phyloP scores from a whole-genome alignment of 2,113 vertebrate species.

The Plestiodon gilberti region DNA sequence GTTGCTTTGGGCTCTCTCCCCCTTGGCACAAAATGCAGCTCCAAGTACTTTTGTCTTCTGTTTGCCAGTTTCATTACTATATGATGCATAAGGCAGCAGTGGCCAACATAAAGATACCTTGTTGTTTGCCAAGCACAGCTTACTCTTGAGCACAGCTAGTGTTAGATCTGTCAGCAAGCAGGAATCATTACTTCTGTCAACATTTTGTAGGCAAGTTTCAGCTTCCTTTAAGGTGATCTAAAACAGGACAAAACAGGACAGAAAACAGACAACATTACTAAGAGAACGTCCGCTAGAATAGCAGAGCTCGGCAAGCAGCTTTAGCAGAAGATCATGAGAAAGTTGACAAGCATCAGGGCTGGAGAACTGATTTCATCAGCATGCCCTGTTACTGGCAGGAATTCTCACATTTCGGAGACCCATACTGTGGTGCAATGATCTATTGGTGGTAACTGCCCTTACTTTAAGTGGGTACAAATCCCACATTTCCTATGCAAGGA shows the following conservation, averaged over 20 bases:
- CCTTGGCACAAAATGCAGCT: not conserved
- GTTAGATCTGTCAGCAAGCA: constrained; percentile 73
- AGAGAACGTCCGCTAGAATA: not conserved
- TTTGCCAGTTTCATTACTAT: too few species aligned
- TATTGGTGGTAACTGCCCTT: too few species aligned
- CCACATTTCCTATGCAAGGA: not conserved
- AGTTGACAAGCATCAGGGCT: not conserved
- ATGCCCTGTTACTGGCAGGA: not conserved
- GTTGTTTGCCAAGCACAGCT: constrained; percentile 73
- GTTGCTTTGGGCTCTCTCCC: not conserved
- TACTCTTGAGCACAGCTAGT: constrained; percentile 77
- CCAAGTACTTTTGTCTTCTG: not conserved
- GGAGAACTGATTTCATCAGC: too few species aligned
- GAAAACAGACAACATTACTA: not conserved
- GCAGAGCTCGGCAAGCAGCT: not conserved
- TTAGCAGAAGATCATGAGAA: not conserved
- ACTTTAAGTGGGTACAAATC: not conserved
- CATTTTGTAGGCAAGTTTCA: constrained; percentile 66
- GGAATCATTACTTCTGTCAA: constrained; percentile 52
- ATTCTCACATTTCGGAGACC: too few species aligned
- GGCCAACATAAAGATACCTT: constrained; percentile 72
- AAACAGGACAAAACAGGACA: not conserved
- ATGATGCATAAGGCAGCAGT: not conserved
- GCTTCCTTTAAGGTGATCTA: constrained; percentile 77
- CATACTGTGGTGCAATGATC: not conserved